Evolutionary conservation across 2,113 vertebrate genomes (phyloP), one percentile per base, ranked within the genome.

Genomic region (Junco hyemalis): DNA sequence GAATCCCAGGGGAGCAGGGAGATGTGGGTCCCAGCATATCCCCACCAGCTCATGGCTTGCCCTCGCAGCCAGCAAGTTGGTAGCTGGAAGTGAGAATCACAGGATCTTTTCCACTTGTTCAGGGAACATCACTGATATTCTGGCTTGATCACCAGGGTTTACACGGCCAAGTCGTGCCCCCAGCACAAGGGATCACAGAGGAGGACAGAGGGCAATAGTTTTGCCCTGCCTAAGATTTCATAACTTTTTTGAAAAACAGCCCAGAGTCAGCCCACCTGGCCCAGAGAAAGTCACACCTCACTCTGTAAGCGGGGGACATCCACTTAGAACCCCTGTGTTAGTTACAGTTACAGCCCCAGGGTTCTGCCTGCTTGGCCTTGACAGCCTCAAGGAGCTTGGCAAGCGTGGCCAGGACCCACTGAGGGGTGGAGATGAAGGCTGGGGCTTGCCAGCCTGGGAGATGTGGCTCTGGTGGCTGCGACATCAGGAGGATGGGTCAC

Each of bases 401-500:
- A 25, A 72, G 25, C 42, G 12, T 3, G 3, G 35, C 25, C 51
- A 31, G 25, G 35, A 42, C 8, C 20, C 51, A 21, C 23, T 40
- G 42, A 56, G 5, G 26, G 8, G 11, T 48, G 22, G 24, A 47
- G 40, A 21, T 24, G 40, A 42, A 42, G 21, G 40, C 48, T 40
- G 29, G n/a, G 65, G 11, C 50, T 57, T 72, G 21, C 29, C 50
- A 57, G 25, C 48, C 48, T 56, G 57, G 35, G 21, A 56, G 25
- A 35, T 56, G 29, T 0, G 0, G n/a, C 65, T 48, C 16, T 47
- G 29, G 35, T 54, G 40, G 13, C 35, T 71, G 7, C 3, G 0
- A 10, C 31, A 12, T 56, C 35, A 21, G 9, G 20, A 54, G 28
- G 9, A 31, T 14, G n/a, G 8, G 35, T 64, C 74, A 8, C 42